A percentile compares a stretch with the other conserved stretches of the same genome.
These are phyloP conservation scores for Calliopum simillimum DNA, from an alignment of 2,888 invertebrate species.

Conservation along the genomic window DNA sequence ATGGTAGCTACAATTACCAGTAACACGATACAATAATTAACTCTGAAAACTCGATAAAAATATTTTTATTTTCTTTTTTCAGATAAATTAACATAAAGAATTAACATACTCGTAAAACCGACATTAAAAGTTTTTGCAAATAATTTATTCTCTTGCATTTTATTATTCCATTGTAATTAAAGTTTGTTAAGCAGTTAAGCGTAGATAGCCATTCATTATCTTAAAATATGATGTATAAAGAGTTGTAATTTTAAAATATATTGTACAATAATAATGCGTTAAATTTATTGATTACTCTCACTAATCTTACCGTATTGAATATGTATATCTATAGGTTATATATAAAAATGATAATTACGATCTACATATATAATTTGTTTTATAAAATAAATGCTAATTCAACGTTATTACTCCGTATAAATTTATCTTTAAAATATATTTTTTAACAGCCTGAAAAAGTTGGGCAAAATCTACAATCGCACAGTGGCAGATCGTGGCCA, in stretches of 20 bases:
- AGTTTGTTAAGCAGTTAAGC: conserved; percentile 3
- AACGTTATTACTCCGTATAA: too few relatives aligned
- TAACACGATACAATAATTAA: not conserved
- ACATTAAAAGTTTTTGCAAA: not conserved
- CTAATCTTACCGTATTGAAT: too few relatives aligned
- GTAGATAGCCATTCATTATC: conserved; percentile 1
- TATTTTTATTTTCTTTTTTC: not conserved
- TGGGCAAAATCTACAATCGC: too few relatives aligned
- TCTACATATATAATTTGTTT: too few relatives aligned
- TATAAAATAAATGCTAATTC: too few relatives aligned
- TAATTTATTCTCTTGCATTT: conserved; percentile 4
- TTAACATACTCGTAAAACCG: not conserved
- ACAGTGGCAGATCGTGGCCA: too few relatives aligned
- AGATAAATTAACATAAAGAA: conserved; percentile 28
- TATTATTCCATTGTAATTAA: conserved; percentile 1
- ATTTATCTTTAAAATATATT: too few relatives aligned
- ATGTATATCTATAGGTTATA: too few relatives aligned
- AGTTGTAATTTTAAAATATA: conserved; percentile 3
- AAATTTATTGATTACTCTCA: not conserved
- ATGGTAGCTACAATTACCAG: conserved; percentile 73
- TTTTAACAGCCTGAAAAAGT: too few relatives aligned
- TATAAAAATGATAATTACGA: too few relatives aligned
- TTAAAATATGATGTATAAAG: conserved; percentile 6
- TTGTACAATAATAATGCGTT: conserved; percentile 13
- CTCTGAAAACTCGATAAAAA: not conserved